phyloP scores from a whole-genome alignment of 2,888 invertebrate genomes.

The Ormyrus rosae region DNA sequence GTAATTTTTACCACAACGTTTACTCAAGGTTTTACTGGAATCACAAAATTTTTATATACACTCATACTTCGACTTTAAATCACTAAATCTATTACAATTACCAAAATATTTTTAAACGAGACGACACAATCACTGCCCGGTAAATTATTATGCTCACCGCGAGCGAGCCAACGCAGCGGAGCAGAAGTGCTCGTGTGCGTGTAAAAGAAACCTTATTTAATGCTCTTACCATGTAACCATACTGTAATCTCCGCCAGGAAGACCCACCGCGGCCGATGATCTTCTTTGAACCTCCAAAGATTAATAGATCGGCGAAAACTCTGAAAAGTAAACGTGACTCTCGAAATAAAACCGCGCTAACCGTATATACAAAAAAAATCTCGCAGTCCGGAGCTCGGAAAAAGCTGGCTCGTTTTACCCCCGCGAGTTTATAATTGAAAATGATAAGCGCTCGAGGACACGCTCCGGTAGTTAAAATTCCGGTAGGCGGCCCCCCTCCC shows the following conservation, averaged over 20 bases:
- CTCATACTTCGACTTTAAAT: too few species aligned
- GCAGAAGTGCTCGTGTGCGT: conserved; percentile 29
- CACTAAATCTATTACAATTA: too few species aligned
- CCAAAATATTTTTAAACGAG: too few species aligned
- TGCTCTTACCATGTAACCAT: conserved; percentile 68
- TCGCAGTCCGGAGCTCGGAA: too few species aligned
- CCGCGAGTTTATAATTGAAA: conserved; percentile 36
- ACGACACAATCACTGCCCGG: too few species aligned
- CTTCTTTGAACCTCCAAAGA: conserved; percentile 62
- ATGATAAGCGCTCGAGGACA: conserved; percentile 19
- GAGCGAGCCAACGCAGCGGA: conserved; percentile 45
- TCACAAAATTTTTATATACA: too few species aligned
- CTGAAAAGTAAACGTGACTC: conserved; percentile 5
- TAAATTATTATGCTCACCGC: not conserved
- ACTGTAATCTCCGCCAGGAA: conserved; percentile 69
- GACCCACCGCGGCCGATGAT: conserved; percentile 65
- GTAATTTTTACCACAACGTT: too few species aligned
- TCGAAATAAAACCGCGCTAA: too few species aligned
- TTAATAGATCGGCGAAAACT: not conserved
- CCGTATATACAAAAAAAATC: too few species aligned
- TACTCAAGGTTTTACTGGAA: too few species aligned
- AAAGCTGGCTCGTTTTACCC: not conserved
- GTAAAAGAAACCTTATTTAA: conserved; percentile 67
- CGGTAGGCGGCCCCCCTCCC: not conserved
- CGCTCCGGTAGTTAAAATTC: conserved; percentile 37